Percentiles rank a stretch among this genome's conserved stretches.
These are phyloP conservation scores for Cerastoderma edule DNA, from an alignment of 2,888 invertebrate genomes.

Conservation along the genomic window DNA sequence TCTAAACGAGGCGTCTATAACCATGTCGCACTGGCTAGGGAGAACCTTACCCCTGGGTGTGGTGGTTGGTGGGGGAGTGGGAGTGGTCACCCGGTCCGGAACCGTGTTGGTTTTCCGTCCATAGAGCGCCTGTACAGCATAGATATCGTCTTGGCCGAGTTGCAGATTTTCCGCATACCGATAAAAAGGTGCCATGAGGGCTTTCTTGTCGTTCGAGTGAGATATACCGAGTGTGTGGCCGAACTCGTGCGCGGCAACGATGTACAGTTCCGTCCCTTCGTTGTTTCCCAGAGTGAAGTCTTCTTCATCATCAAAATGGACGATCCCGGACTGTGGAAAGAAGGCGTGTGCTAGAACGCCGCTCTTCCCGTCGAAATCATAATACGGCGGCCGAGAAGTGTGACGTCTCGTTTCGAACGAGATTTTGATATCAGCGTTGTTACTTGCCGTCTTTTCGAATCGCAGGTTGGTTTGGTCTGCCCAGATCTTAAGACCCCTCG, in stretches of 20 bases:
- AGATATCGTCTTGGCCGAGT: conserved; percentile 51
- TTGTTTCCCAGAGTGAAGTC: conserved; percentile 35
- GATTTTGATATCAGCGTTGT: conserved; percentile 45
- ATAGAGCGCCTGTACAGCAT: conserved; percentile 46
- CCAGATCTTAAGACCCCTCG: conserved; percentile 49
- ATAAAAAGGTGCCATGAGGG: conserved; percentile 58
- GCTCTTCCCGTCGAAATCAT: conserved; percentile 51
- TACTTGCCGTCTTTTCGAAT: conserved; percentile 21
- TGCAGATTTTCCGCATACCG: conserved; percentile 36
- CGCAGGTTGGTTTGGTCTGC: conserved; percentile 34
- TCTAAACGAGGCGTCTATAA: conserved; percentile 37
- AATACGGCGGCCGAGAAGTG: conserved; percentile 22
- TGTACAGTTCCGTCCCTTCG: conserved; percentile 49
- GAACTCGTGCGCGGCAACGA: conserved; percentile 60
- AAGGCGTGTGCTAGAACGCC: conserved; percentile 56
- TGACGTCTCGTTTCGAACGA: conserved; percentile 40
- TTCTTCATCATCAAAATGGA: conserved; percentile 60
- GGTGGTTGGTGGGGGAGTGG: conserved; percentile 7
- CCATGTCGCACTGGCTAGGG: conserved; percentile 38
- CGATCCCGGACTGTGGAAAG: conserved; percentile 48
- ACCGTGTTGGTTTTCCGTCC: conserved; percentile 35
- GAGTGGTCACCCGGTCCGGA: conserved; percentile 16
- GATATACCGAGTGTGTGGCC: conserved; percentile 59
- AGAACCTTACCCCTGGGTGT: background rate
- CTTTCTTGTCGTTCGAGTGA: conserved; percentile 46